phyloP scores from a whole-genome alignment of 1,140 invertebrate species.

The Drosophila bocki region DNA sequence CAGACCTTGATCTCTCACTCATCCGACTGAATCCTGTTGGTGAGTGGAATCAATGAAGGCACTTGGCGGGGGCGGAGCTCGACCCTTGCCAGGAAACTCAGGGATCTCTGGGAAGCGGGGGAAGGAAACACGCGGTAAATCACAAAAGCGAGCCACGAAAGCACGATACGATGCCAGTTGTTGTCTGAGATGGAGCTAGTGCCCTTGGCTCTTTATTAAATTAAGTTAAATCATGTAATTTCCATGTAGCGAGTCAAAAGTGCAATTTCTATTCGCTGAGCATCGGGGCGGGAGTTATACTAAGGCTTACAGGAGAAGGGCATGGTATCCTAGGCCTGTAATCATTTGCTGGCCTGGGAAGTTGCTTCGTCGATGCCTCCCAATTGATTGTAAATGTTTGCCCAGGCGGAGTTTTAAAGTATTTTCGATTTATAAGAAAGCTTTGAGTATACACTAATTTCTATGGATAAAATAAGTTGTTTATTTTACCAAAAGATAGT shows the following conservation, averaged over 20 bases:
- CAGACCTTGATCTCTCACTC: slow-evolving; percentile 5
- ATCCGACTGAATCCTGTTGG: not conserved
- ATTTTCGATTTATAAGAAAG: not conserved
- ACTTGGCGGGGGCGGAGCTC: slow-evolving; percentile 27
- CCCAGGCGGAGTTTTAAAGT: slow-evolving; percentile 26
- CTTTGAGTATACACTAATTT: not conserved
- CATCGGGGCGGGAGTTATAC: slow-evolving; percentile 36
- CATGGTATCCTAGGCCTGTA: slow-evolving; percentile 28
- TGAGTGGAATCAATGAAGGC: slow-evolving; percentile 10
- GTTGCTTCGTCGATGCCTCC: slow-evolving; percentile 44
- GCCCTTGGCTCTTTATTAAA: slow-evolving; percentile 83
- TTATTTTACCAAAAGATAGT: not conserved
- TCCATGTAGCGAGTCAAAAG: slow-evolving; percentile 80
- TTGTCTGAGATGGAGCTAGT: slow-evolving; percentile 23
- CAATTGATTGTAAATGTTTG: slow-evolving; percentile 79
- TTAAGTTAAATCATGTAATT: slow-evolving; percentile 84
- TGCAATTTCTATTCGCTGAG: slow-evolving; percentile 59
- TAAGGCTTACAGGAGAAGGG: slow-evolving; percentile 19
- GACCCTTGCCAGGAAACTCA: slow-evolving; percentile 12
- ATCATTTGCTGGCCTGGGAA: slow-evolving; percentile 66
- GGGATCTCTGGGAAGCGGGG: not conserved
- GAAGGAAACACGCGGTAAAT: slow-evolving; percentile 69
- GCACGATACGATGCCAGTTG: slow-evolving; percentile 30
- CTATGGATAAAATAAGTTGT: slow-evolving; percentile 2
- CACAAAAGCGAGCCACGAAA: slow-evolving; percentile 76